Evolutionary conservation across 2,797 vertebrate species (phyloP).

Genomic region (Smutsia temminckii): DNA sequence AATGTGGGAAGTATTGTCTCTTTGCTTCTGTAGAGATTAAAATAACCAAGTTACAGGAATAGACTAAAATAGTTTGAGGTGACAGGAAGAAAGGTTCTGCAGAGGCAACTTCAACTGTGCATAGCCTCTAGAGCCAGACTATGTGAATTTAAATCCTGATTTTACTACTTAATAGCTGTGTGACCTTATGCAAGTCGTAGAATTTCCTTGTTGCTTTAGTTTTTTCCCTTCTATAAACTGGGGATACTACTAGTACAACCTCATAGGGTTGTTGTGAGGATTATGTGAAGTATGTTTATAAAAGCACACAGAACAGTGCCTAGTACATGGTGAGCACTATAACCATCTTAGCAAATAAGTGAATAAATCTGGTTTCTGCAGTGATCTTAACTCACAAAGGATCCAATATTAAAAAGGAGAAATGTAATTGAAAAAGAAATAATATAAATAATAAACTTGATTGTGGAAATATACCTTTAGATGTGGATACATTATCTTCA

Average conservation of each 20-base stretch:
- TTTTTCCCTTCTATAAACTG: neutral
- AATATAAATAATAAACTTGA: neutral
- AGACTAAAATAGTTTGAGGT: constrained; percentile 37
- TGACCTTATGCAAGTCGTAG: neutral
- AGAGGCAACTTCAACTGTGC: neutral
- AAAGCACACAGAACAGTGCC: neutral
- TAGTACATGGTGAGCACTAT: neutral
- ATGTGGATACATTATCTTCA: neutral
- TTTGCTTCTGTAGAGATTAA: constrained; percentile 14
- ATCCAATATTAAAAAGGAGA: constrained; percentile 6
- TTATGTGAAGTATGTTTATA: neutral
- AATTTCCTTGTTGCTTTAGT: constrained; percentile 16
- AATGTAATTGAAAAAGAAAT: neutral
- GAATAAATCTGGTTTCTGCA: constrained; percentile 12
- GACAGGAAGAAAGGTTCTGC: constrained; percentile 28
- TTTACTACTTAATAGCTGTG: constrained; percentile 26
- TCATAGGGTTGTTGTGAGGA: constrained; percentile 8
- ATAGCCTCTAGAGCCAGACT: neutral
- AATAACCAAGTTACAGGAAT: neutral
- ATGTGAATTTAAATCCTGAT: neutral
- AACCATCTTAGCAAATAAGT: neutral
- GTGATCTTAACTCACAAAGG: constrained; percentile 32
- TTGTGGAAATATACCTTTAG: neutral
- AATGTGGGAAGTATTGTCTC: neutral
- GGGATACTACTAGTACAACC: neutral